A percentile compares a stretch with the other conserved stretches of the same genome.
Evolutionary conservation across 2,888 invertebrate genomes (phyloP).

Genomic region (Polymixis lichenea): DNA sequence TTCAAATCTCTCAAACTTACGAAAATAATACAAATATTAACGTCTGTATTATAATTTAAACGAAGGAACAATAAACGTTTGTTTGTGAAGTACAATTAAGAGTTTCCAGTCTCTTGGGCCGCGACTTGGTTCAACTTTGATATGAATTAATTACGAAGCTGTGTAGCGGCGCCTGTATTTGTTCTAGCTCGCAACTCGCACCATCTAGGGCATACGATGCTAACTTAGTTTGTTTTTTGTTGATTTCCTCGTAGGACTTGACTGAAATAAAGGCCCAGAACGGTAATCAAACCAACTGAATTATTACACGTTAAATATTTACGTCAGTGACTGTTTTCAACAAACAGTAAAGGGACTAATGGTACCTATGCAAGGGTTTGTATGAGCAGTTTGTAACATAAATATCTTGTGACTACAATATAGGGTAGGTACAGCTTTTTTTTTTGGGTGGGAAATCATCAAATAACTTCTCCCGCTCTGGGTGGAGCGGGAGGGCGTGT

Average conservation of each 20-base stretch:
- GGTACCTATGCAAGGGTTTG: not conserved
- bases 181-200: constrained; percentile 55
- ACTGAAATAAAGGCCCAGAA: constrained; percentile 5
- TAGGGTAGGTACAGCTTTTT: not conserved
- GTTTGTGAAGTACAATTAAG: constrained; percentile 74
- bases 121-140: constrained; percentile 61
- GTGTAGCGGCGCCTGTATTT: constrained; percentile 67
- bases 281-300: constrained; percentile 16
- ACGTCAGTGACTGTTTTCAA: not conserved
- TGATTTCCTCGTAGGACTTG: constrained; percentile 37
- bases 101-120: constrained; percentile 65
- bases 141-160: constrained; percentile 75
- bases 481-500: too few relatives aligned
- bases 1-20: constrained; percentile 12
- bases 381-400: not conserved
- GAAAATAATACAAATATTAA: constrained; percentile 31
- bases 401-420: not conserved
- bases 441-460: too few relatives aligned
- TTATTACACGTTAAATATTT: constrained; percentile 8
- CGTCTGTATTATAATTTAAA: constrained; percentile 54
- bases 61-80: constrained; percentile 67
- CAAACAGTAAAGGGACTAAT: not conserved
- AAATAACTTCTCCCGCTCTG: too few relatives aligned
- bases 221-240: constrained; percentile 46
- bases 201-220: constrained; percentile 56